phyloP scores from a whole-genome alignment of 2,113 vertebrate genomes.

The Strigops habroptila region DNA sequence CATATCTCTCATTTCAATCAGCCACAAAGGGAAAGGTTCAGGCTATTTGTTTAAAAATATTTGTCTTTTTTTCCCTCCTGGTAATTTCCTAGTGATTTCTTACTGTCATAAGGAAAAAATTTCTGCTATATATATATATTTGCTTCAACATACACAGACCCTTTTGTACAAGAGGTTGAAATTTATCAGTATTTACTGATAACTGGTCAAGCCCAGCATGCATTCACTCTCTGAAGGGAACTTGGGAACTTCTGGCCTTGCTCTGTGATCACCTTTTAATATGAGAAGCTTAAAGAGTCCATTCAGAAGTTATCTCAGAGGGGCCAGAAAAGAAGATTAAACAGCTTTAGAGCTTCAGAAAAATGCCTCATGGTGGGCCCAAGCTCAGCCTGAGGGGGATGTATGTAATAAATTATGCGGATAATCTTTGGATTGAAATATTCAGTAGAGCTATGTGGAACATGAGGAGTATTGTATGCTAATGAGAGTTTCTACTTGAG shows the following conservation, averaged over 20 bases:
- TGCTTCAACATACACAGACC: not conserved
- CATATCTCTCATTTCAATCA: conserved; percentile 14
- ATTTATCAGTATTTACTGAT: not conserved
- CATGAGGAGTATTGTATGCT: not conserved
- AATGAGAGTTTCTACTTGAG: not conserved
- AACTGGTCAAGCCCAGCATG: not conserved
- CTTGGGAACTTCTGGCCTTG: not conserved
- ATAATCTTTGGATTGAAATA: not conserved
- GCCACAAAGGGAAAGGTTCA: not conserved
- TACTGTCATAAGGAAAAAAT: conserved; percentile 4
- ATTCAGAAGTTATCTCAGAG: conserved; percentile 25
- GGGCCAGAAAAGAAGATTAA: conserved; percentile 25
- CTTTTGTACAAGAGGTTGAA: not conserved
- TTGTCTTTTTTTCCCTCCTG: not conserved
- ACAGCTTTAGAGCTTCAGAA: not conserved
- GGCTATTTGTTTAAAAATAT: not conserved
- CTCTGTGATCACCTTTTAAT: not conserved
- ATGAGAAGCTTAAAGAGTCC: conserved; percentile 26
- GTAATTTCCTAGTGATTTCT: conserved; percentile 22
- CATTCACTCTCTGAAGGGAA: not conserved
- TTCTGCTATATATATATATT: not conserved
- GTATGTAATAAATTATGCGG: not conserved
- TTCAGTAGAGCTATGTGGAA: not conserved
- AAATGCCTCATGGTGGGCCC: not conserved
- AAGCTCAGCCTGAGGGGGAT: not conserved